Base-by-base conservation (phyloP, 1,140 invertebrate species). In the Papilio xuthus region DNA sequence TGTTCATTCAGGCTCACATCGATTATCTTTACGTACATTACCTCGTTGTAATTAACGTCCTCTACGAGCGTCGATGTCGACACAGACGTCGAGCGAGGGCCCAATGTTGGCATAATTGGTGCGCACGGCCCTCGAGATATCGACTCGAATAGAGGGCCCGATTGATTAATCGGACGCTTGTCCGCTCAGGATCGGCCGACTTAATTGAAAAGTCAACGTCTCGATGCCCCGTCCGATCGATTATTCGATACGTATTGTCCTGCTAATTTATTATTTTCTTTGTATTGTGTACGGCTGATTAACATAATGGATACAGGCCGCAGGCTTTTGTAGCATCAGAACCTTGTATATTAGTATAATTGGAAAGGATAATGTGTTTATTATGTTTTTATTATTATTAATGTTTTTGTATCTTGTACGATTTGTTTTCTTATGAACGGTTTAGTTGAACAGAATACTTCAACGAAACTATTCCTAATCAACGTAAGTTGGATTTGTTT, bases 161-260 rank as follows among this genome's bases (percentile, higher is more conserved):
- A 89, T 89, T 91, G 87, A 91, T 90, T 91, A 89, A 91, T 91
- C 87, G 89, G 84, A 89, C 80, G 80, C 83, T 88, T 86, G 89
- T 90, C 88, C 88, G 85, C 81, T 80, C 83, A 79, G 84, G 85
- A 86, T 86, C 88, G 83, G 80, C 78, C 82, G 85, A 83, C 80
- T 85, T 86, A 86, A 86, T 86, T 86, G 84, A 86, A 91, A 91
- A 91, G 90, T 91, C 90, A 91, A 89, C 86, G 88, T 91, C 90
- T 86, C 82, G 84, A 81, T 87, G 74, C 82, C 81, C 81, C 80
- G 78, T 77, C 82, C 82, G 86, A 84, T 85, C 84, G 85, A 89
- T 89, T 83, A 86, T 82, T 81, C 82, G 83, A 87, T 85, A 84
- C 85, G 84, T 83, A 82, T 74, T 75, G 84, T 84, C 82, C 78